Conservation (phyloP, 92 coral and sea anemone species). For the Paramuricea clavata region DNA sequence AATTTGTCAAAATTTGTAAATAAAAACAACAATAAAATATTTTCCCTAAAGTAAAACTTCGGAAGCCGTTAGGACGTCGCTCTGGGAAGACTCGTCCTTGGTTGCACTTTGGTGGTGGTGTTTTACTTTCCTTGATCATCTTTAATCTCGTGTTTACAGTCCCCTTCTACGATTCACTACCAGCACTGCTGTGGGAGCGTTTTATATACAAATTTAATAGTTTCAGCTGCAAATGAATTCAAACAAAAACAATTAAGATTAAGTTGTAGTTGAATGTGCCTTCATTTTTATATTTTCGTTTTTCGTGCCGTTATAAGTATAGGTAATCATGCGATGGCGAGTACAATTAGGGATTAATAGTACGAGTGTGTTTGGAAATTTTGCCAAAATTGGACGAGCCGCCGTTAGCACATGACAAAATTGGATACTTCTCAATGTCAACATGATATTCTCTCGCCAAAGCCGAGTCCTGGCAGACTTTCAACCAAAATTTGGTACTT, state of each 20-base stretch:
- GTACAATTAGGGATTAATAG: too few relatives aligned
- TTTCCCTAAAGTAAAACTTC: not conserved
- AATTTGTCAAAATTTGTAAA: not conserved
- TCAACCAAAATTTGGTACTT: too few relatives aligned
- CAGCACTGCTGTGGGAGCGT: conserved; percentile 92
- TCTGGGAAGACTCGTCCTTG: conserved; percentile 2
- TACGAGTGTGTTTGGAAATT: too few relatives aligned
- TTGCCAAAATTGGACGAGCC: too few relatives aligned
- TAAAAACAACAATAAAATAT: not conserved
- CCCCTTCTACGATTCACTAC: conserved; percentile 80
- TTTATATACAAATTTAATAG: conserved; percentile 95
- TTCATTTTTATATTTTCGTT: too few relatives aligned
- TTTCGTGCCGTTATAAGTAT: too few relatives aligned
- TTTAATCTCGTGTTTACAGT: not conserved
- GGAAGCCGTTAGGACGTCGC: not conserved
- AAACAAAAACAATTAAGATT: not conserved
- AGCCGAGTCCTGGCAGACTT: too few relatives aligned
- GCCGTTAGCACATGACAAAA: too few relatives aligned
- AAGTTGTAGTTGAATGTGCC: too few relatives aligned
- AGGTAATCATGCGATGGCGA: too few relatives aligned
- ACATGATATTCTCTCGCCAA: too few relatives aligned
- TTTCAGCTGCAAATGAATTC: conserved; percentile 76
- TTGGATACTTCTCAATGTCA: too few relatives aligned
- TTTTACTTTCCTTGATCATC: not conserved
- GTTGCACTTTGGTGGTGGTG: not conserved